These are phyloP conservation scores for Scaptomyza montana DNA, from an alignment of 1,140 invertebrate species.

Conservation along the genomic window DNA sequence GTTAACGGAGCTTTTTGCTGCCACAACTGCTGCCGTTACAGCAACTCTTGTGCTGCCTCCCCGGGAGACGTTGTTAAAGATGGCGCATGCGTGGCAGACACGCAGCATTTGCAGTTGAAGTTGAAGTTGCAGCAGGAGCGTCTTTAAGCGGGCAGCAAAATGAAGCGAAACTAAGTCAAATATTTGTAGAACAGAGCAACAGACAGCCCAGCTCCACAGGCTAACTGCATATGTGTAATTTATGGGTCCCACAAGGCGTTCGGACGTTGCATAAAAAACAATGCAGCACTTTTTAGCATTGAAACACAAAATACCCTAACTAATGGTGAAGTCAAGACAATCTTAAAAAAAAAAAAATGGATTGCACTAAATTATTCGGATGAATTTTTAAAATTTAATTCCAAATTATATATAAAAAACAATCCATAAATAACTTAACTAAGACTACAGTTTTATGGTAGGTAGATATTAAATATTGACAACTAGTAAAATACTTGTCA, in stretches of 20 bases:
- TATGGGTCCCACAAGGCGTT: conserved; percentile 70
- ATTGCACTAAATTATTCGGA: no score
- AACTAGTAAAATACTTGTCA: neutral
- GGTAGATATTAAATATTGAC: no score
- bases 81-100: conserved; percentile 75
- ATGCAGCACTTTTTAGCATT: no score
- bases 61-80: conserved; percentile 30
- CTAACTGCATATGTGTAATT: conserved; percentile 72
- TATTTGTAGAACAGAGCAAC: conserved; percentile 71
- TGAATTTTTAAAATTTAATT: no score
- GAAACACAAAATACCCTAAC: conserved; percentile 22
- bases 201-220: conserved; percentile 32
- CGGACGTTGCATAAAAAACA: conserved; percentile 43
- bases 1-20: conserved; percentile 58
- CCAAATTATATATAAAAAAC: no score
- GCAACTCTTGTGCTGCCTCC: conserved; percentile 1
- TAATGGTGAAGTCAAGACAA: neutral
- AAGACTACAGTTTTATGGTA: no score
- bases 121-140: neutral
- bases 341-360: no score
- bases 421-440: no score
- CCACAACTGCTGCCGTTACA: neutral
- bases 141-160: conserved; percentile 19
- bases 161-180: conserved; percentile 75
- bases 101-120: conserved; percentile 45